phyloP scores from a whole-genome alignment of 2,113 vertebrate species.

The Eudyptes chrysolophus region DNA sequence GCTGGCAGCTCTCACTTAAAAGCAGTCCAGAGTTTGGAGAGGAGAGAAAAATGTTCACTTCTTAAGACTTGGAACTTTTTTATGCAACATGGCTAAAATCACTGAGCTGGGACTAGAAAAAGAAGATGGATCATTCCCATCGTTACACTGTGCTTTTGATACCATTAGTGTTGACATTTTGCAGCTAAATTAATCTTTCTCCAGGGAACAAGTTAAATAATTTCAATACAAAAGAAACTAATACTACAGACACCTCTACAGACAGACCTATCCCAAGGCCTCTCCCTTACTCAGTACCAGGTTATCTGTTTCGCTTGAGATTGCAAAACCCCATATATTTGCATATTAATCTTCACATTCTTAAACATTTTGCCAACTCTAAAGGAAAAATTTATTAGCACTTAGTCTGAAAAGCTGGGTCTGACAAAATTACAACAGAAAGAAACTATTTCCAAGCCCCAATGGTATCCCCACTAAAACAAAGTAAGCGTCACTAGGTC shows the following conservation, averaged over 20 bases:
- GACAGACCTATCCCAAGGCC: background rate
- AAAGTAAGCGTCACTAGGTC: rapidly evolving
- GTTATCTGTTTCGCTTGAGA: background rate
- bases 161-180: background rate
- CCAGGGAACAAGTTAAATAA: background rate
- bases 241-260: background rate
- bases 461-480: background rate
- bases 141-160: background rate
- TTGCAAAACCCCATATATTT: background rate
- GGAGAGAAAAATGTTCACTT: background rate
- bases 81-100: background rate
- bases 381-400: background rate
- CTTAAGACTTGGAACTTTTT: background rate
- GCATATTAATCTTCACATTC: background rate
- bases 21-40: background rate
- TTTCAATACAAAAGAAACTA: background rate
- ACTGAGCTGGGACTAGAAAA: background rate
- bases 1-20: constrained; percentile 25
- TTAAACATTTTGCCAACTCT: background rate
- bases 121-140: background rate
- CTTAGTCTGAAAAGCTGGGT: background rate
- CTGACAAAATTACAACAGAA: background rate
- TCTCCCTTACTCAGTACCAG: background rate
- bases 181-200: background rate
- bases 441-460: background rate